Conservation (phyloP, 2,888 invertebrate genomes). For the Camptogramma bilineatum region DNA sequence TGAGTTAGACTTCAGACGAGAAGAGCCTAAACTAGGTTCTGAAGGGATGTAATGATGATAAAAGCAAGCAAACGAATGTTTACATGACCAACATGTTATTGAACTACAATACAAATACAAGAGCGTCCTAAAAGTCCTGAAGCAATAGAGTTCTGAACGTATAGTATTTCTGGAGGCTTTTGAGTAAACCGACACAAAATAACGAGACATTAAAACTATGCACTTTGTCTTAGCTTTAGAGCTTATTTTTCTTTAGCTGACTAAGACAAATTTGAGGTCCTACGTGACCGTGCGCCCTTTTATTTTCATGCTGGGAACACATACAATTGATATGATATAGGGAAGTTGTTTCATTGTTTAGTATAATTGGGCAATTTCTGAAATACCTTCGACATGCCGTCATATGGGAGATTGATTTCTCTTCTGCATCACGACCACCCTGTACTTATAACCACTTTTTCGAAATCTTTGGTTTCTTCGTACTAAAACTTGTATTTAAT, state of each 20-base stretch:
- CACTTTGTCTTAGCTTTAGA: background rate
- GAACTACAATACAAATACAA: too few species aligned
- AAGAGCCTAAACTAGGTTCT: too few species aligned
- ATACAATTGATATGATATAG: conserved; percentile 37
- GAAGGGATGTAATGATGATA: too few species aligned
- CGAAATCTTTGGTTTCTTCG: background rate
- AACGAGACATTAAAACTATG: background rate
- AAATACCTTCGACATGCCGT: conserved; percentile 7
- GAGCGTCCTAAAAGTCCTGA: too few species aligned
- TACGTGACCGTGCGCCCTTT: conserved; percentile 21
- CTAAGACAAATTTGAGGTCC: background rate
- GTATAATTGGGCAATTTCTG: conserved; percentile 30
- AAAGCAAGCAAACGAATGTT: too few species aligned
- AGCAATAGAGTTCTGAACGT: too few species aligned
- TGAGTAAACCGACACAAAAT: background rate
- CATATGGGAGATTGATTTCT: conserved; percentile 1
- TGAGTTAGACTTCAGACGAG: too few species aligned
- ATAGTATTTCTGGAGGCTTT: too few species aligned
- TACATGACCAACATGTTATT: too few species aligned
- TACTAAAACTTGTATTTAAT: background rate
- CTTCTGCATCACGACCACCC: background rate
- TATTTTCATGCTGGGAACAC: conserved; percentile 40
- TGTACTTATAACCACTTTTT: background rate
- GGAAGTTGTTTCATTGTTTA: conserved; percentile 28
- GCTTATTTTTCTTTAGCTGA: background rate